Evolutionary conservation across 2,888 invertebrate genomes (phyloP), one percentile per base, ranked within the genome.

Genomic region (Spodoptera littoralis): DNA sequence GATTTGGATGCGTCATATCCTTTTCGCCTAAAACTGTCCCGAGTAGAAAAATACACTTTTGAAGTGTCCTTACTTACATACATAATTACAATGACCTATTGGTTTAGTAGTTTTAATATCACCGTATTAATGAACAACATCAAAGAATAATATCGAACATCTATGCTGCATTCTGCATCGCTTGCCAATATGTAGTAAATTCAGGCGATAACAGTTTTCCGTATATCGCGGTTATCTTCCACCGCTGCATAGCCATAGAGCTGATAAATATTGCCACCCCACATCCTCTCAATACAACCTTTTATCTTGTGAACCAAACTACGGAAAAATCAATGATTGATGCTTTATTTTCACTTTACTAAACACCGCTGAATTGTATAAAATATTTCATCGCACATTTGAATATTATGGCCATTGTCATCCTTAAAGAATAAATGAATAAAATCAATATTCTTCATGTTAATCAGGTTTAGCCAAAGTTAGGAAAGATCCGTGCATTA

Each of bases 131-230:
- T 4, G 30, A 30, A 30, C 4, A 36, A 36, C 8, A 36, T 8
- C 36, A 9, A 36, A 36, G 36, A 36, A 36, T 36, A 36, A 36
- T 36, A 8, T 36, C 9, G 9, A 36, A 8, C 27, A 36, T 48
- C n/a, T 51, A 18, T 57, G 49, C 60, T 76, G 69, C 67, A 68
- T 45, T 53, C 54, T 67, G 65, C 70, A 65, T 55, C 43, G 56
- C 27, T 54, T 44, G 54, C 66, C 73, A 80, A 73, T 75, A 72
- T 69, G 67, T 75, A 72, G 70, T 74, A 75, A 79, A 79, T 77
- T 69, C 54, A 54, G 53, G 36, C 49, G 75, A 72, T 77, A 77
- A 65, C 68, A 62, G 47, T 50, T 65, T 59, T 59, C 60, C 59
- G 64, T 70, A 54, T 70, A 68, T 73, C 64, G 70, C 67, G 24